These are phyloP conservation scores for Lepidurus packardi DNA, from an alignment of 1,140 invertebrate species.

Conservation along the genomic window DNA sequence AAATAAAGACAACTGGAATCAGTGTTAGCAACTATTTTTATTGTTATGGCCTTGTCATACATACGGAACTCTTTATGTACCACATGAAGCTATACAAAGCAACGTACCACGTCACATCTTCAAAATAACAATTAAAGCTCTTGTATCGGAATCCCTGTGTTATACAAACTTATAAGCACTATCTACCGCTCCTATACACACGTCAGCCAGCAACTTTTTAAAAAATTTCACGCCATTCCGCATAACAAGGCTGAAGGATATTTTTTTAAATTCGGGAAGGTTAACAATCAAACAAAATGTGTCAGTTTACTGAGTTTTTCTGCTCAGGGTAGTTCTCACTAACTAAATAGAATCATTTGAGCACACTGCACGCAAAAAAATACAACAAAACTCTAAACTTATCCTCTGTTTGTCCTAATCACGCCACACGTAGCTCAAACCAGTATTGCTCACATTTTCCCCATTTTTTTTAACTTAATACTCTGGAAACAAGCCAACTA, in stretches of 20 bases:
- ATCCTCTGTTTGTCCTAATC: neutral
- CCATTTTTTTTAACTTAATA: neutral
- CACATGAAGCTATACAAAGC: constrained; percentile 2
- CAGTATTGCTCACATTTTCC: neutral
- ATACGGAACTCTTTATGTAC: neutral
- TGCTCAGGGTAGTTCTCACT: neutral
- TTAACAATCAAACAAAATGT: constrained; percentile 2
- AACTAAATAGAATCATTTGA: constrained; percentile 15
- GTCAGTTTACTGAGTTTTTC: neutral
- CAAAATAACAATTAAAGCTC: constrained; percentile 15
- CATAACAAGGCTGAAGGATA: neutral
- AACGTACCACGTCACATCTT: neutral
- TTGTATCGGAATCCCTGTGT: constrained; percentile 12
- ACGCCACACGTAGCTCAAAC: neutral
- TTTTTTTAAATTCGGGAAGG: neutral
- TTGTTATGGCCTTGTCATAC: constrained; percentile 19
- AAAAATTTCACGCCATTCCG: neutral
- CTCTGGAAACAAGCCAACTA: constrained; percentile 1
- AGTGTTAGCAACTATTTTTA: constrained; percentile 14
- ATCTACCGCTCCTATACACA: constrained; percentile 16
- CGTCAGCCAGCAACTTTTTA: neutral
- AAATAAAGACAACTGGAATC: neutral
- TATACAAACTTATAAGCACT: constrained; percentile 19
- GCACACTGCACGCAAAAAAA: constrained; percentile 8
- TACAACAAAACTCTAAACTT: neutral